Conservation (phyloP, 2,113 vertebrate species). For the Copsychus sechellarum region DNA sequence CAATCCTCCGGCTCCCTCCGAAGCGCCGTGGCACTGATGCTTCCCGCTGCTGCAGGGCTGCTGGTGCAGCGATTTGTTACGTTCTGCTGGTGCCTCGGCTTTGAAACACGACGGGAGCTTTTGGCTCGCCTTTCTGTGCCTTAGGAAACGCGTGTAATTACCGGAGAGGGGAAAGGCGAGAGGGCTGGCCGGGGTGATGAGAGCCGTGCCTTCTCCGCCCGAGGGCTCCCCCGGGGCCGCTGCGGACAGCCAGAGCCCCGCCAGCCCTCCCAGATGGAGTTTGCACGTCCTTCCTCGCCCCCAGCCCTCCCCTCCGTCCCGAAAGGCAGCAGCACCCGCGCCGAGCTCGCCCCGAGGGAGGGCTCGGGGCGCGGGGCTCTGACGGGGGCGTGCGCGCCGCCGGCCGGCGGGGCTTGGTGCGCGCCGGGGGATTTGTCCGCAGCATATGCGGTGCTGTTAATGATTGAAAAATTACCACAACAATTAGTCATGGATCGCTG, state of each 20-base stretch:
- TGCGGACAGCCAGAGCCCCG: background rate
- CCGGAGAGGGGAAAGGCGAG: background rate
- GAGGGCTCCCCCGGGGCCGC: conserved; percentile 59
- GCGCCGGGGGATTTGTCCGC: conserved; percentile 80
- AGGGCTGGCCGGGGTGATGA: conserved; percentile 42
- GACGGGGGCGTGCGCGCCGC: conserved; percentile 58
- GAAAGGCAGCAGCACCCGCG: background rate
- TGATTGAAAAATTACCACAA: conserved; percentile 92
- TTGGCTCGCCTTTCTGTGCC: background rate
- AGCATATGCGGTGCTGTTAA: conserved; percentile 94
- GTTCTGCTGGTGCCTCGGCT: background rate
- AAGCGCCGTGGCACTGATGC: background rate
- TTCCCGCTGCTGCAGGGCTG: background rate
- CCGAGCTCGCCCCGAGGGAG: background rate
- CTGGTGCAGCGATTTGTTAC: conserved; percentile 1
- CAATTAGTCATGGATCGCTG: conserved; percentile 86
- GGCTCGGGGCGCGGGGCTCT: conserved; percentile 52
- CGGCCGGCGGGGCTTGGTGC: conserved; percentile 70
- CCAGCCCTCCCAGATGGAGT: conserved; percentile 64
- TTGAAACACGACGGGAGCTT: conserved; percentile 2
- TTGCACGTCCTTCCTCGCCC: conserved; percentile 39
- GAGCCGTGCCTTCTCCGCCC: conserved; percentile 42
- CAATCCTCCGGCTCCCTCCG: background rate
- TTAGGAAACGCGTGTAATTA: background rate
- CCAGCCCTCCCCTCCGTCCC: background rate